Percentiles rank a stretch among this genome's conserved stretches.
Evolutionary conservation across 2,888 invertebrate species (phyloP).

Genomic region (Andricus quercusramuli): DNA sequence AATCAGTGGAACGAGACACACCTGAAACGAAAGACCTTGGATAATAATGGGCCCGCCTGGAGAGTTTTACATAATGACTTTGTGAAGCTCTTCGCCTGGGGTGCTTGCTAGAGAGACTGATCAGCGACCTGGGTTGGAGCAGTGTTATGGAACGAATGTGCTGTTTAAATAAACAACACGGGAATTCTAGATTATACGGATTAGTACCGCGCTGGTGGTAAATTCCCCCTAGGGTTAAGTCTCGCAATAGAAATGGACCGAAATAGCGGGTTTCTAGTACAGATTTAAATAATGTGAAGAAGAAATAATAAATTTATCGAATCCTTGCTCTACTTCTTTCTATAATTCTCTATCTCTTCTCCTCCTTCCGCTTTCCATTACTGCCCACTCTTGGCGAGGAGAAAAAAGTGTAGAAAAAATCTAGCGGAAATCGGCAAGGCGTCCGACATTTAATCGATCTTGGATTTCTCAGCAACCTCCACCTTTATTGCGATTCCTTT

Average conservation of each 20-base stretch:
- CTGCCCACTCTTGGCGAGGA: slow-evolving; percentile 6
- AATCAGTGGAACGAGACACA: too few relatives aligned
- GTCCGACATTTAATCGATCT: slow-evolving; percentile 30
- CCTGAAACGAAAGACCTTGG: too few relatives aligned
- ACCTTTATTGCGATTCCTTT: slow-evolving; percentile 22
- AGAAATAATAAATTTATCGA: slow-evolving; percentile 20
- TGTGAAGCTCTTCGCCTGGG: too few relatives aligned
- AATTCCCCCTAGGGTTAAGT: not conserved
- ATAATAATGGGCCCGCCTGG: too few relatives aligned
- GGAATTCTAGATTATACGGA: too few relatives aligned
- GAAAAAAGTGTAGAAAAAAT: slow-evolving; percentile 6
- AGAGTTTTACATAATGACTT: too few relatives aligned
- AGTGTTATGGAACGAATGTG: too few relatives aligned
- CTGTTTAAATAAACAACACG: too few relatives aligned
- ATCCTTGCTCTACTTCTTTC: slow-evolving; percentile 6
- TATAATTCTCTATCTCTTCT: slow-evolving; percentile 15
- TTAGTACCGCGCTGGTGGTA: too few relatives aligned
- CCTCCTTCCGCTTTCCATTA: slow-evolving; percentile 12
- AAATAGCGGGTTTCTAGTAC: not conserved
- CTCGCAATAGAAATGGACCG: not conserved
- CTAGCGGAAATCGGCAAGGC: slow-evolving; percentile 29
- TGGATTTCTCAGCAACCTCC: slow-evolving; percentile 17
- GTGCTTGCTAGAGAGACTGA: too few relatives aligned
- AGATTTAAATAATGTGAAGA: not conserved
- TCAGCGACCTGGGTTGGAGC: too few relatives aligned